Conservation (phyloP, 2,113 vertebrate genomes). For the Dolichotis patagonum region DNA sequence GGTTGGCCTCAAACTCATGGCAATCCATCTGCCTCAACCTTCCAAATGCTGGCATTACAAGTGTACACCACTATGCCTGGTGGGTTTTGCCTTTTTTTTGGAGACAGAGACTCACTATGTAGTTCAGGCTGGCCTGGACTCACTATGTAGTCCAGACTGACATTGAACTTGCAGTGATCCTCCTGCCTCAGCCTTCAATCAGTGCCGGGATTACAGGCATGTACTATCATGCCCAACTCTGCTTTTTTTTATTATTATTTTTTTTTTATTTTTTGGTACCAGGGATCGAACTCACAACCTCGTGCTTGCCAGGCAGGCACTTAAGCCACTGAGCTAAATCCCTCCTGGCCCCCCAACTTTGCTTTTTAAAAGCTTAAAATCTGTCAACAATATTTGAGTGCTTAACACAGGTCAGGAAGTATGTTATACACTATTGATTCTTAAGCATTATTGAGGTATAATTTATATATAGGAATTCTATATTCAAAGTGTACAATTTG, state of each 20-base stretch:
- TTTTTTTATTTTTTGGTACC: no score
- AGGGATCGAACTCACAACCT: no score
- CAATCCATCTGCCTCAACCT: neutral
- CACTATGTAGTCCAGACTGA: neutral
- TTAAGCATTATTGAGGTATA: neutral
- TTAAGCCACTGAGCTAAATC: no score
- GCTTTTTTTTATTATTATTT: no score
- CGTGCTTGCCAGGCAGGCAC: no score
- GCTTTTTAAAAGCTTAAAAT: slow-evolving; percentile 11
- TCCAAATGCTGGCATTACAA: neutral
- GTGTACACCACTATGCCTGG: neutral
- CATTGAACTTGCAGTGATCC: neutral
- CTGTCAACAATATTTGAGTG: neutral
- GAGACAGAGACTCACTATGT: neutral
- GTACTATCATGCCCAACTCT: neutral
- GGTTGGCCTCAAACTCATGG: neutral
- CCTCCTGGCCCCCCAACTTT: no score
- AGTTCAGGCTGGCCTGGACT: neutral
- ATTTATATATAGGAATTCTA: neutral
- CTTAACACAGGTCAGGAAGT: neutral
- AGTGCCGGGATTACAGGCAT: neutral
- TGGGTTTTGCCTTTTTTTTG: neutral
- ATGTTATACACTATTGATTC: neutral
- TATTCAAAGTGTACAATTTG: neutral
- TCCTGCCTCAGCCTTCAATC: neutral